phyloP scores from a whole-genome alignment of 2,888 invertebrate genomes.

The Siphonodentalium dalli region DNA sequence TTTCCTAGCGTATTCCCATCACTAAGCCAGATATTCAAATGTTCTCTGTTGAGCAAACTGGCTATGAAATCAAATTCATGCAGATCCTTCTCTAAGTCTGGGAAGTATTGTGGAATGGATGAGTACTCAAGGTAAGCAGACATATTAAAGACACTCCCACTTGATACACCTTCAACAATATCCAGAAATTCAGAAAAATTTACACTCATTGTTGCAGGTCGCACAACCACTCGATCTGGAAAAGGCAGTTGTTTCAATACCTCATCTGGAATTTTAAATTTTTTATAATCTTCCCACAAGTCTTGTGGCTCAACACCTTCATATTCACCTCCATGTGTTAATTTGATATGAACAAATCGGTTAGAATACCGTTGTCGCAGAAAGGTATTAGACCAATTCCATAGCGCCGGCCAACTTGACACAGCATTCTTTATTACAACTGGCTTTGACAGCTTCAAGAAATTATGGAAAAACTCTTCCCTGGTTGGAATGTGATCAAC shows the following conservation, averaged over 20 bases:
- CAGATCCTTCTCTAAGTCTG: constrained; percentile 50
- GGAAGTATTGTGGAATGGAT: constrained; percentile 52
- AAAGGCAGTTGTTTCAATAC: constrained; percentile 46
- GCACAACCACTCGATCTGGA: constrained; percentile 60
- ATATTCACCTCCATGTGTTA: constrained; percentile 55
- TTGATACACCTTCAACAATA: constrained; percentile 43
- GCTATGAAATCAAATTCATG: constrained; percentile 49
- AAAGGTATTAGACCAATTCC: constrained; percentile 56
- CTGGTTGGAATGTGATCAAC: constrained; percentile 37
- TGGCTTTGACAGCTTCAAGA: constrained; percentile 54
- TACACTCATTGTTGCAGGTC: constrained; percentile 57
- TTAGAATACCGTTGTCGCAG: constrained; percentile 43
- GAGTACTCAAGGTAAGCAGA: constrained; percentile 63
- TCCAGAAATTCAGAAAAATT: constrained; percentile 57
- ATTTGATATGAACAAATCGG: constrained; percentile 51
- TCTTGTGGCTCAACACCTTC: constrained; percentile 57
- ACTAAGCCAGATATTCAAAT: constrained; percentile 63
- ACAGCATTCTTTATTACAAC: constrained; percentile 52
- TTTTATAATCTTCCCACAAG: constrained; percentile 49
- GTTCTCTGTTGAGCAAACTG: constrained; percentile 37
- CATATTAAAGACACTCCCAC: constrained; percentile 35
- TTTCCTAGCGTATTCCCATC: constrained; percentile 64
- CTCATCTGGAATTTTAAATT: constrained; percentile 47
- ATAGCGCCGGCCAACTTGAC: constrained; percentile 48
- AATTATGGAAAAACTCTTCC: constrained; percentile 50